Base-by-base conservation (phyloP, 2,888 invertebrate genomes). In the Darwinula stevensoni region DNA sequence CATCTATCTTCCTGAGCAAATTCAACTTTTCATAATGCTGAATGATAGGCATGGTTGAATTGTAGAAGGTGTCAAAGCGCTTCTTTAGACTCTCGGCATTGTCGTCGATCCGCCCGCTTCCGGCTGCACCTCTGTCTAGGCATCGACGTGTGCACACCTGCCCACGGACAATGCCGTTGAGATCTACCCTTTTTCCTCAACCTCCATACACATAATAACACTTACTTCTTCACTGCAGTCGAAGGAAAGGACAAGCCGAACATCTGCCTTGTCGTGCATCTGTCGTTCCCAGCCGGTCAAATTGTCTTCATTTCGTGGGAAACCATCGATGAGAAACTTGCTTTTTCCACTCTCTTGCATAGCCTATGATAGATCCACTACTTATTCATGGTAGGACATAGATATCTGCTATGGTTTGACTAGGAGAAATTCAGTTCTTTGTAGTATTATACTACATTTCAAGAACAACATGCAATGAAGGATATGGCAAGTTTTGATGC, bases 231-330 rank as follows among this genome's bases (percentile, higher is more conserved):
- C 63, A 2, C 66, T 61, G 46, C 94, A 91, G 39, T 88, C 76
- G 43, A 97, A 75, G 49, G 82, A 86, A 16, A 99, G 53, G 3
- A 94, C 78, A 47, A 78, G 84, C 38, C 72, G 62, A 11, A 94
- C 58, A 35, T 69, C 61, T 0, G 73, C 66, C 51, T 84, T 84
- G 15, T 67, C 67, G 0, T 64, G 56, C 75, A 97, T 84, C 38
- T 57, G 57, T 41, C 49, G 48, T 27, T 68, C 64, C 97, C 97
- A 99, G 4, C 97, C 97, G 31, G 82, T 71, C 37, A 94, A 54
- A 50, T 99, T 99, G 50, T 97, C 72, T 49, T 82, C 65, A 52
- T 97, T 99, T 15, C 97, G 63, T 11, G 97, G 97, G 50, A 99
- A 99, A 2, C 99, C 99, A 52, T 99, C 99, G 43, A 99, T 71